A percentile compares a stretch with the other conserved stretches of the same genome.
Evolutionary conservation across 2,888 invertebrate genomes (phyloP).

Genomic region (Dioctria linearis): DNA sequence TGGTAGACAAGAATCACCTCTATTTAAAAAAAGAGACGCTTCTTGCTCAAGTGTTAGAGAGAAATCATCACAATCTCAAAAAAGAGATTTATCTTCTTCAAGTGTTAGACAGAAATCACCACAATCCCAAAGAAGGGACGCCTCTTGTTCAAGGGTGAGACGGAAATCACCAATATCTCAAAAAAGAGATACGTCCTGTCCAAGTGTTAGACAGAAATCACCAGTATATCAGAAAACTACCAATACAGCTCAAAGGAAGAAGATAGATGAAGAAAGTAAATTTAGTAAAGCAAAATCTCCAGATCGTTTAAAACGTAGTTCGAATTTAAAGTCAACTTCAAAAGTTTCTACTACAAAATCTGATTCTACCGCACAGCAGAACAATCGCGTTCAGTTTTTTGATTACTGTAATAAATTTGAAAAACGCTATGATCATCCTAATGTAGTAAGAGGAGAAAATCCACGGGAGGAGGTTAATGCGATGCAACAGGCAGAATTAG

Average conservation of each 20-base stretch:
- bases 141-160: no score
- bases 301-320: neutral
- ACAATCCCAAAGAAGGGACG: no score
- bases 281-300: no score
- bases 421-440: conserved; percentile 66
- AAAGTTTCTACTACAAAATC: conserved; percentile 14
- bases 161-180: neutral
- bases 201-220: no score
- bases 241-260: no score
- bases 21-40: no score
- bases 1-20: no score
- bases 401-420: conserved; percentile 72
- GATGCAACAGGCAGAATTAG: conserved; percentile 66
- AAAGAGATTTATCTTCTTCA: neutral
- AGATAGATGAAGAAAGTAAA: no score
- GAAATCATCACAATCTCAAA: neutral
- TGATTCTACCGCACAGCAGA: neutral
- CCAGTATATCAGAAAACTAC: no score
- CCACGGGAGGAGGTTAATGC: conserved; percentile 61
- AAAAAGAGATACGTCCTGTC: neutral
- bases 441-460: conserved; percentile 64
- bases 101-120: no score
- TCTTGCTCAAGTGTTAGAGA: neutral
- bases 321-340: conserved; percentile 1
- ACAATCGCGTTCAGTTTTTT: conserved; percentile 69